Conservation (phyloP, 2,113 vertebrate genomes). For the Neomonachus schauinslandi region DNA sequence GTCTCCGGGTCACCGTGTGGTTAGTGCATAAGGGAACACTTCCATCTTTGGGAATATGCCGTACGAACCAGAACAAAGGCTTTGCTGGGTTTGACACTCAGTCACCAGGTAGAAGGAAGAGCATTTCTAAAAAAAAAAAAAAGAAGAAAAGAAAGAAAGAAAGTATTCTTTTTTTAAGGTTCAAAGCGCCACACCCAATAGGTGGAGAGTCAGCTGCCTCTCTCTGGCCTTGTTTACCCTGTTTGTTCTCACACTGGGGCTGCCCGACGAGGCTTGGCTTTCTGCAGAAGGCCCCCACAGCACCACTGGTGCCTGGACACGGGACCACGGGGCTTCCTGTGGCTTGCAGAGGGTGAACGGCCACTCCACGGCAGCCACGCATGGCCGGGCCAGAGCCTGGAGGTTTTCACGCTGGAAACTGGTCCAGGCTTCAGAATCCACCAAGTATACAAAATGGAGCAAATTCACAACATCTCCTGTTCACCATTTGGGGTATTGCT, state of each 20-base stretch:
- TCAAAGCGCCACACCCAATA: fast-evolving
- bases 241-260: fast-evolving
- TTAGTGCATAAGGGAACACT: too few relatives aligned
- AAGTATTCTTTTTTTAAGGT: too few relatives aligned
- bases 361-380: fast-evolving
- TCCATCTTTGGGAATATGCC: fast-evolving
- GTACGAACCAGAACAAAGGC: background rate
- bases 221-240: too few relatives aligned
- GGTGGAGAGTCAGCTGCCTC: fast-evolving
- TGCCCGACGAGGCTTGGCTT: fast-evolving
- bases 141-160: too few relatives aligned
- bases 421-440: background rate
- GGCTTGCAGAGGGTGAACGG: fast-evolving
- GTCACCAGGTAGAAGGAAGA: background rate
- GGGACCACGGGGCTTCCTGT: fast-evolving
- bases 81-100: background rate
- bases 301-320: fast-evolving
- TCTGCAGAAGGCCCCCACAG: fast-evolving
- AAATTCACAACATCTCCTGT: background rate
- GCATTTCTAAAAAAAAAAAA: background rate
- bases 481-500: background rate
- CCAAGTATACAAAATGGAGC: too few relatives aligned
- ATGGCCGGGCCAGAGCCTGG: fast-evolving
- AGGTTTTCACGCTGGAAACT: fast-evolving
- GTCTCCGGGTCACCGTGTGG: background rate